These are phyloP conservation scores for Geococcyx californianus DNA, from an alignment of 2,113 vertebrate genomes.

Conservation along the genomic window DNA sequence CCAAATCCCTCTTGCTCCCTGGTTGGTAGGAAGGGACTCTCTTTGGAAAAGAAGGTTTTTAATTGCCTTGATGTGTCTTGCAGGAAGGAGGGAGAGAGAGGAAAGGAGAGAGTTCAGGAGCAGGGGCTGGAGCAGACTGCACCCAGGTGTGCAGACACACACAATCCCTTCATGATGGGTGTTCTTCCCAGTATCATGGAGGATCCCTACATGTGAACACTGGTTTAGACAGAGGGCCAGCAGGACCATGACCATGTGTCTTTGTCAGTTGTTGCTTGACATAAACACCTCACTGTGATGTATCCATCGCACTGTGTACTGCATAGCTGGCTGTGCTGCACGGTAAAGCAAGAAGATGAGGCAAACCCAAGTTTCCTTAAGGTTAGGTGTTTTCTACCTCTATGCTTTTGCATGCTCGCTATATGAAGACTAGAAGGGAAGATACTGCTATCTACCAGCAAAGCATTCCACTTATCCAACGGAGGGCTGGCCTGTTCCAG, in stretches of 20 bases:
- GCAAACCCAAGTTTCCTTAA: background rate
- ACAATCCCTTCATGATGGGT: background rate
- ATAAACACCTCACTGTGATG: fast-evolving
- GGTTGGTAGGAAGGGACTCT: background rate
- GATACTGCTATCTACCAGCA: background rate
- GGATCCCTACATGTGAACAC: fast-evolving
- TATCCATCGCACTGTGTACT: fast-evolving
- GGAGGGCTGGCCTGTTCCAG: background rate
- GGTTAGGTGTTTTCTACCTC: fast-evolving
- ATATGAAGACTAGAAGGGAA: background rate
- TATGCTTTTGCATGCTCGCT: fast-evolving
- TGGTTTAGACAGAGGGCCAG: background rate
- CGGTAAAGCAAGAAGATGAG: background rate
- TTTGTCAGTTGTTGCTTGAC: fast-evolving
- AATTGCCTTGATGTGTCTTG: background rate
- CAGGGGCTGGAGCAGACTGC: background rate
- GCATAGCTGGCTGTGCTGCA: fast-evolving
- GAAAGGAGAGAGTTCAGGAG: fast-evolving
- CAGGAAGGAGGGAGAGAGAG: background rate
- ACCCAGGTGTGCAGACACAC: fast-evolving
- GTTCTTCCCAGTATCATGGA: fast-evolving
- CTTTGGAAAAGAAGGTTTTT: background rate
- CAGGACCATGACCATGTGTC: fast-evolving
- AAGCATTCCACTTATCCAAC: conserved; percentile 5
- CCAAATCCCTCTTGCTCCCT: background rate